phyloP scores from a whole-genome alignment of 2,888 invertebrate species.

The Drosophila pseudotakahashii region DNA sequence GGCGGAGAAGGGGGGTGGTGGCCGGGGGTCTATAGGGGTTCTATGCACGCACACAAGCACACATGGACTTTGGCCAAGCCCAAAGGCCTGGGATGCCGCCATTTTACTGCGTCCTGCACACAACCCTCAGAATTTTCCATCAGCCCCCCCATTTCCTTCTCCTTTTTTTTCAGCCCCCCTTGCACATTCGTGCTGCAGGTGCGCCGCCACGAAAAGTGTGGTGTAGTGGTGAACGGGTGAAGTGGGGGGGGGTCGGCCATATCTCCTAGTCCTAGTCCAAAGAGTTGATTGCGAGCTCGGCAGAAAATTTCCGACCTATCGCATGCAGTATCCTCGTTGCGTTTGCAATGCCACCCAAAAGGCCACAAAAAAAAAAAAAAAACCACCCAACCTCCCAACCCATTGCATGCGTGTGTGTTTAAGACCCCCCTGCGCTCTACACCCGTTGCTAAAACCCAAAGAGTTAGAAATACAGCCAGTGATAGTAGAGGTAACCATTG shows the following conservation, averaged over 20 bases:
- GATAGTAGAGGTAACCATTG: constrained; percentile 1
- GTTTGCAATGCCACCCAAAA: constrained; percentile 39
- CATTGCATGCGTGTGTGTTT: constrained; percentile 35
- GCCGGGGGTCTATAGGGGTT: background rate
- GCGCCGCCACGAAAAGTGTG: constrained; percentile 29
- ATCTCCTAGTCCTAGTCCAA: constrained; percentile 31
- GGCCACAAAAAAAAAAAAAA: constrained; percentile 10
- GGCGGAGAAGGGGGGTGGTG: background rate
- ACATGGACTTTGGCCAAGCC: constrained; percentile 52
- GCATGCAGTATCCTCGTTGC: constrained; percentile 74
- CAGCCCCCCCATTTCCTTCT: background rate
- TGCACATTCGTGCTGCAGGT: constrained; percentile 49
- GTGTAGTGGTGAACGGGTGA: background rate
- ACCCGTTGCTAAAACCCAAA: constrained; percentile 5
- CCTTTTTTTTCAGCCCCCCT: constrained; percentile 17
- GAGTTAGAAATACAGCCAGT: constrained; percentile 3
- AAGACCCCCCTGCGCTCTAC: constrained; percentile 7
- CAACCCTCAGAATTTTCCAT: constrained; percentile 3
- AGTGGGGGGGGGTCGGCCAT: constrained; percentile 8
- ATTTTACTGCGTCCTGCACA: constrained; percentile 68
- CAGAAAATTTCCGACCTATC: constrained; percentile 74
- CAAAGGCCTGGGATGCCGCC: constrained; percentile 63
- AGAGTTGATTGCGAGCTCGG: constrained; percentile 66
- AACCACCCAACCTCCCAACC: too few relatives aligned
- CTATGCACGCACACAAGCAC: constrained; percentile 29